Percentiles rank a stretch among this genome's conserved stretches.
Evolutionary conservation across 1,140 invertebrate genomes (phyloP).

Genomic region (Andrena cerasifolii): DNA sequence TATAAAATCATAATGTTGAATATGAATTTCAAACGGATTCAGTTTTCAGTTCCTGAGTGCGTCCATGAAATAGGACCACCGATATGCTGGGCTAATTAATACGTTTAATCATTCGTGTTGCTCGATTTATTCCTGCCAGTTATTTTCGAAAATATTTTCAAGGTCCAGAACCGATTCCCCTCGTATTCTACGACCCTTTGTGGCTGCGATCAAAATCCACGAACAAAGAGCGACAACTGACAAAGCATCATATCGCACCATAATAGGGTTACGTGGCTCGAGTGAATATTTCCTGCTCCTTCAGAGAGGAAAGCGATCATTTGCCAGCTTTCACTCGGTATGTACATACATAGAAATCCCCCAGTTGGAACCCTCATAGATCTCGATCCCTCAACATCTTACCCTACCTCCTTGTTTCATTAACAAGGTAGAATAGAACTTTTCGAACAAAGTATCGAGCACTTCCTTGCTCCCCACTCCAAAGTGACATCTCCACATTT

Average conservation of each 20-base stretch:
- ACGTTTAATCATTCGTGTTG: background rate
- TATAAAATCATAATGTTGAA: too few relatives aligned
- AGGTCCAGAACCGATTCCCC: background rate
- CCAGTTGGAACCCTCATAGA: background rate
- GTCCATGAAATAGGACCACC: too few relatives aligned
- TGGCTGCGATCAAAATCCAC: constrained; percentile 14
- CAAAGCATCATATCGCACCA: constrained; percentile 29
- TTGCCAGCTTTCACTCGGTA: constrained; percentile 6
- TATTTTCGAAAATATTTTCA: constrained; percentile 2
- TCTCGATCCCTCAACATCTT: background rate
- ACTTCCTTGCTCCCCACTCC: too few relatives aligned
- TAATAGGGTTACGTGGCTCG: constrained; percentile 36
- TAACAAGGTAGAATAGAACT: background rate
- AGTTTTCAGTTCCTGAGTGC: too few relatives aligned
- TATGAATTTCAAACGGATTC: too few relatives aligned
- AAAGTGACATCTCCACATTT: background rate
- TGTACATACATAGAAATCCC: background rate
- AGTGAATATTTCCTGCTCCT: constrained; percentile 33
- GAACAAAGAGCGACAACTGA: constrained; percentile 28
- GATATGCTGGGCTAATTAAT: too few relatives aligned
- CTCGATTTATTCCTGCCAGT: background rate
- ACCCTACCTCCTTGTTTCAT: background rate
- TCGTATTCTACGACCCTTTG: background rate
- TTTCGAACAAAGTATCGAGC: too few relatives aligned
- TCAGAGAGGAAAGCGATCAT: constrained; percentile 21